These are phyloP conservation scores for Dascyllus trimaculatus DNA, from an alignment of 2,113 vertebrate species.

Conservation along the genomic window DNA sequence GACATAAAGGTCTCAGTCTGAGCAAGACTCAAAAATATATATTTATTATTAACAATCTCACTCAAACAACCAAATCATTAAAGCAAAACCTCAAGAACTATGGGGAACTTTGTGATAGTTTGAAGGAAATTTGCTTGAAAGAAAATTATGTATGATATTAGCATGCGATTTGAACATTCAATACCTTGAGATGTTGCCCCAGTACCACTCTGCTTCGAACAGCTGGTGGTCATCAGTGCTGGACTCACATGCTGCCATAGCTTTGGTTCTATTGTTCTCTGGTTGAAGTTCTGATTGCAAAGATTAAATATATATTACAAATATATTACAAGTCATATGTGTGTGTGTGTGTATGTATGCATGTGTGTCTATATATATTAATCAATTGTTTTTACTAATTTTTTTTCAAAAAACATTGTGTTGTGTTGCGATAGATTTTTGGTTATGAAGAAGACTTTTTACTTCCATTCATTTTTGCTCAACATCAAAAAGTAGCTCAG, in stretches of 20 bases:
- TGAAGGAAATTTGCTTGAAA: neutral
- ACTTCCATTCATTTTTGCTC: too few relatives aligned
- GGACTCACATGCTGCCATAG: constrained; percentile 72
- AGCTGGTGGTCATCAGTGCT: constrained; percentile 78
- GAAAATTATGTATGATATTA: neutral
- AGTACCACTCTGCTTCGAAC: constrained; percentile 93
- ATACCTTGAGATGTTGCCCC: constrained; percentile 93
- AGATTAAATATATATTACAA: neutral
- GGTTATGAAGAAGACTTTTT: too few relatives aligned
- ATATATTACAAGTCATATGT: too few relatives aligned
- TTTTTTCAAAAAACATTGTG: too few relatives aligned
- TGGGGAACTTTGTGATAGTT: neutral
- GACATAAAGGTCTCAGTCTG: neutral
- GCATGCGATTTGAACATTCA: neutral
- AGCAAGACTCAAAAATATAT: neutral
- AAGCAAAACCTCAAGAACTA: neutral
- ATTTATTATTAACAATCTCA: too few relatives aligned
- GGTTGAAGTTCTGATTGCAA: constrained; percentile 47
- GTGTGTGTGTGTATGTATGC: too few relatives aligned
- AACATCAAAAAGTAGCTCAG: too few relatives aligned
- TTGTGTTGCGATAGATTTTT: too few relatives aligned
- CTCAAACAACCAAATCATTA: too few relatives aligned
- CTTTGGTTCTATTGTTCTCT: constrained; percentile 54
- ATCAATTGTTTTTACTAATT: too few relatives aligned
- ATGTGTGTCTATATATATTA: too few relatives aligned